Evolutionary conservation across 2,888 invertebrate genomes (phyloP), one percentile per base, ranked within the genome.

Genomic region (Cryptus armator): DNA sequence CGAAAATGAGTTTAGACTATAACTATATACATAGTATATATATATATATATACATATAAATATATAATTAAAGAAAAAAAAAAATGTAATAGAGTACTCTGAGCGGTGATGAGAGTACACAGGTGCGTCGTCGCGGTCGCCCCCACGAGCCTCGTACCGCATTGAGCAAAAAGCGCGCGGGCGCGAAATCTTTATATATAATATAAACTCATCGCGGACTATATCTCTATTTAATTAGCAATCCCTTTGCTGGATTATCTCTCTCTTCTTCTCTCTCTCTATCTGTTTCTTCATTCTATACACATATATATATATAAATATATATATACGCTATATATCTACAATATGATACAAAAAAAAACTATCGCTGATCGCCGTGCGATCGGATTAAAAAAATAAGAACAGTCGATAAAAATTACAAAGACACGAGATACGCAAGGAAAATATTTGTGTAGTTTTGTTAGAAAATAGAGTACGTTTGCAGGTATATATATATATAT

Each of bases 171-270:
- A 84, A 80, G 82, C 82, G 85, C 85, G 87, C 85, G 62, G 82
- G 86, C 85, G 86, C 83, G 74, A 74, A 72, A 67, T 85, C 78
- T 86, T 87, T 83, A 59, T 86, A 75, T 56, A 74, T 67, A 56
- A 78, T 53, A 43, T 37, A 70, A 72, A 74, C 77, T 77, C 44
- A 64, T 81, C 81, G 56, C 68, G 71, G 78, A 66, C 29, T 56
- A 53, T 72, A 44, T 71, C 48, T 66, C 67, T 75, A 71, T 76
- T 71, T 71, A 81, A 78, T 75, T 74, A 68, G 70, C 59, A 71
- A 66, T 66, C n/a, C n/a, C 53, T 46, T 81, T 75, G 59, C 46
- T 75, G 19, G 16, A 80, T 68, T 76, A 53, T 84, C 48, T 46
- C 32, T 74, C 43, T 67, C 59, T 75, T 14, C 72, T 46, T 24